Percentiles rank a stretch among this genome's conserved stretches.
Evolutionary conservation across 1,140 invertebrate species (phyloP).

Genomic region (Campoletis sonorensis): DNA sequence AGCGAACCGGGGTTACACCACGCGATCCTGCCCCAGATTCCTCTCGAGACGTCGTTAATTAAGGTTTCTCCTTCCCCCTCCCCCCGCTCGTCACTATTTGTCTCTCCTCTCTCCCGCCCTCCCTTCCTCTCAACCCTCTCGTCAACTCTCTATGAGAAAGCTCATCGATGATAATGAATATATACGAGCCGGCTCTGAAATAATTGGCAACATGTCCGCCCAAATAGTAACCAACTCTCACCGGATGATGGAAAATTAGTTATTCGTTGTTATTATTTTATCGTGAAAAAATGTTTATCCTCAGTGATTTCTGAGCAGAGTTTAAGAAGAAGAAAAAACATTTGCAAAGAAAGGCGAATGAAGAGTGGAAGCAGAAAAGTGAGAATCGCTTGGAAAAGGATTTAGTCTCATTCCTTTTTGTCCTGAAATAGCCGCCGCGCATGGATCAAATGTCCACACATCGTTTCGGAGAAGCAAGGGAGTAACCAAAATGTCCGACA

Average conservation of each 20-base stretch:
- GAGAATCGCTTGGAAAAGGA: neutral
- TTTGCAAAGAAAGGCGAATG: too few relatives aligned
- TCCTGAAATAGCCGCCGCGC: constrained; percentile 16
- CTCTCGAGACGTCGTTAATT: constrained; percentile 50
- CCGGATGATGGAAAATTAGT: neutral
- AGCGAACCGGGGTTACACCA: neutral
- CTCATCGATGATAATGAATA: constrained; percentile 44
- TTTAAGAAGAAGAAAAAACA: too few relatives aligned
- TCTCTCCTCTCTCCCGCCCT: constrained; percentile 6
- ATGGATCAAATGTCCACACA: neutral
- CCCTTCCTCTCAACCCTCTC: neutral
- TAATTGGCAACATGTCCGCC: constrained; percentile 35
- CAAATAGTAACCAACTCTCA: neutral
- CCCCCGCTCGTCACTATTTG: neutral
- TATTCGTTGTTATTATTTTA: neutral
- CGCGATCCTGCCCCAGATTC: constrained; percentile 48
- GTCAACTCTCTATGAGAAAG: constrained; percentile 18
- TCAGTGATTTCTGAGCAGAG: too few relatives aligned
- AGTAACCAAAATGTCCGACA: constrained; percentile 70
- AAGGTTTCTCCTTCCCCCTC: constrained; percentile 35
- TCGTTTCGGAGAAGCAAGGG: neutral
- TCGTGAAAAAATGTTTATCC: too few relatives aligned
- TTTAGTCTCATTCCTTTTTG: neutral
- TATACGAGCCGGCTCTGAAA: constrained; percentile 38
- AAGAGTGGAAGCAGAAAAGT: too few relatives aligned